A percentile compares a stretch with the other conserved stretches of the same genome.
Evolutionary conservation across 1,140 invertebrate species (phyloP).

Genomic region (Macrotrachela quadricornifera): DNA sequence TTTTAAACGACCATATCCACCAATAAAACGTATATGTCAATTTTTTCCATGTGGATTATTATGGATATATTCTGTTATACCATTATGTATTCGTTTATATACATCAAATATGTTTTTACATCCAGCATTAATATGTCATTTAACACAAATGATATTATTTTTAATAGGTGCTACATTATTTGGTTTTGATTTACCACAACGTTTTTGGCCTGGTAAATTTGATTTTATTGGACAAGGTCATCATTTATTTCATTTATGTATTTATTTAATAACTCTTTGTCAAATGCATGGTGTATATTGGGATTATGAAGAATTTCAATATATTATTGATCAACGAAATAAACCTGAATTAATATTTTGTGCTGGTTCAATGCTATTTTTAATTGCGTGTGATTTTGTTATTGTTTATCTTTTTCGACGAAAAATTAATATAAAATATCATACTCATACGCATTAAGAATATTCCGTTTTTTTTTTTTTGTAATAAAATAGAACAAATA

Average conservation of each 20-base stretch:
- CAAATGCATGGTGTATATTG: slow-evolving; percentile 1
- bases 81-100: neutral
- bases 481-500: no score
- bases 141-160: slow-evolving; percentile 2
- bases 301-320: neutral
- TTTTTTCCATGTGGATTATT: slow-evolving; percentile 3
- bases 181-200: slow-evolving; percentile 7
- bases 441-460: no score
- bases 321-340: no score
- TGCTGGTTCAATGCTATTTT: no score
- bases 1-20: slow-evolving; percentile 5
- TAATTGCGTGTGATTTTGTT: no score
- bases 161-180: slow-evolving; percentile 1
- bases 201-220: slow-evolving; percentile 1
- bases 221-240: slow-evolving; percentile 8
- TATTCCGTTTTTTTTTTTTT: no score
- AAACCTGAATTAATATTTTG: no score
- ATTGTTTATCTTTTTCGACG: no score
- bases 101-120: no score
- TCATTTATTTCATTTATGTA: slow-evolving; percentile 6
- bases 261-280: slow-evolving; percentile 3
- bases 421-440: no score
- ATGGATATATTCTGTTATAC: slow-evolving; percentile 1
- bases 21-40: slow-evolving; percentile 4
- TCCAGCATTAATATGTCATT: neutral